phyloP scores from a whole-genome alignment of 1,140 invertebrate species.

The Pararge aegeria region DNA sequence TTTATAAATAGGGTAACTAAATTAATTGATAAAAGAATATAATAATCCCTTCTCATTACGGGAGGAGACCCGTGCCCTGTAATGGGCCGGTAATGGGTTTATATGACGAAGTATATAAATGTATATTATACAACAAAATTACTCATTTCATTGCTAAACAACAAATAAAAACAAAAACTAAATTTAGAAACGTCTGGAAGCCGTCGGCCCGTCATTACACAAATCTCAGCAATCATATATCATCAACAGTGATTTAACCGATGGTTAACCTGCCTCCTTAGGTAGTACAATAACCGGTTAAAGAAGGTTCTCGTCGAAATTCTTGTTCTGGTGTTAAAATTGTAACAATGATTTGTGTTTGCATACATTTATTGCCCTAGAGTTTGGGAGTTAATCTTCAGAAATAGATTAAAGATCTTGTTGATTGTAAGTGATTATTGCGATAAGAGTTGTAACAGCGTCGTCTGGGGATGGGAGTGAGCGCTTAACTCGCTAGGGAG shows the following conservation, averaged over 20 bases:
- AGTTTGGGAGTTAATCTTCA: background rate
- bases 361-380: background rate
- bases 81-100: too few species aligned
- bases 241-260: conserved; percentile 69
- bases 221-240: conserved; percentile 75
- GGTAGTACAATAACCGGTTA: conserved; percentile 33
- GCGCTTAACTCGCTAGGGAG: too few species aligned
- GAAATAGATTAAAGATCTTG: background rate
- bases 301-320: conserved; percentile 28
- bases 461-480: too few species aligned
- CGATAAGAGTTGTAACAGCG: too few species aligned
- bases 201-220: conserved; percentile 59
- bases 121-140: conserved; percentile 42
- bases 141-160: conserved; percentile 44
- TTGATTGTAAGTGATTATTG: too few species aligned
- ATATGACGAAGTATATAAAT: too few species aligned
- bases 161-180: conserved; percentile 40
- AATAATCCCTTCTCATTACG: too few species aligned
- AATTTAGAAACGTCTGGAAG: conserved; percentile 53
- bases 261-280: conserved; percentile 55
- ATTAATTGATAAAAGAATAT: too few species aligned
- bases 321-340: conserved; percentile 17
- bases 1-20: too few species aligned
- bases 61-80: too few species aligned
- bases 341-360: background rate